Base-by-base conservation (phyloP, 1,140 invertebrate genomes). In the Zaprionus vittiger region DNA sequence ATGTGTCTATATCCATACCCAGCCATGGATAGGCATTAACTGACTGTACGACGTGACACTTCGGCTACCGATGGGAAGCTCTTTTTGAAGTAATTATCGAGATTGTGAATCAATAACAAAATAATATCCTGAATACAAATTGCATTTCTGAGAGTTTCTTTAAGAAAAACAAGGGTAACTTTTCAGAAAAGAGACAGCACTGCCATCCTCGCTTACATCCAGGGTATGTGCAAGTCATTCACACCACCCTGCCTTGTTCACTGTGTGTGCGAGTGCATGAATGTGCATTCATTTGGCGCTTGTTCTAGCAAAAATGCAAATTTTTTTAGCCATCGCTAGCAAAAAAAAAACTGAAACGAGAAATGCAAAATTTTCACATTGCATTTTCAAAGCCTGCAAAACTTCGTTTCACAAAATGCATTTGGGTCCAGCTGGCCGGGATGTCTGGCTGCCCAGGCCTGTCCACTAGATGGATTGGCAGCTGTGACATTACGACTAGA, bases 391-490 rank as follows among this genome's bases (percentile, higher is more conserved):
- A 91, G 85, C 77, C 85, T 75, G 85, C 22, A 59, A 89, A 89
- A 90, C 77, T 90, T 90, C 79, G 84, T 89, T 87, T 79, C 49
- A 81, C 64, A 90, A 89, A 89, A 91, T 89, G 85, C 85, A 89
- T 90, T 85, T 70, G 63, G 69, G 64, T 47, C 66, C 52, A 62
- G 71, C 44, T 56, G 70, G 60, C 61, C 24, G 41, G 76, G 38
- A 41, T 14, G 14, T 41, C 12, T 14, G 38, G 38, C 38, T 14
- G 15, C 11, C 20, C 20, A 12, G 47, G 20, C 49, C 63, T 79
- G 66, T 59, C 65, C 31, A 67, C 31, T 54, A 77, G 79, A 90
- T 90, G 76, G 68, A 89, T 85, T 77, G 85, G 69, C 76, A 75
- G 73, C 54, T 59, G 67, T 24, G 60, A 68, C 81, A 77, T 79